Evolutionary conservation across 2,797 vertebrate species (phyloP), one percentile per base, ranked within the genome.

Genomic region (Rhabdomys pumilio): DNA sequence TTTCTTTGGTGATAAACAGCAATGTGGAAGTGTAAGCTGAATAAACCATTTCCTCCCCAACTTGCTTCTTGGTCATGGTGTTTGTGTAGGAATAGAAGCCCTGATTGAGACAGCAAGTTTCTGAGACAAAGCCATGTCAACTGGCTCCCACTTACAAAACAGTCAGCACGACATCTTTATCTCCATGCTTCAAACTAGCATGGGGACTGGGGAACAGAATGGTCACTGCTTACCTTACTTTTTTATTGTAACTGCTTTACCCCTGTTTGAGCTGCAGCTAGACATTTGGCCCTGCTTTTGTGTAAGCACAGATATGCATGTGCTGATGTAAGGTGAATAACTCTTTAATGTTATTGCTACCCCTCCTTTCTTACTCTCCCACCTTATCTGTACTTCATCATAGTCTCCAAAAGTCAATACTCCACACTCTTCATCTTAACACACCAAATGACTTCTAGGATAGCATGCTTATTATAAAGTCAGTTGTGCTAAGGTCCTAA

Each of bases 241-340:
- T 44, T 67, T 38, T n/a, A 5, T 13, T 94, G 34, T 8, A 59
- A 22, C 2, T 69, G 22, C 6, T 84, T 86, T 86, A 29, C 44
- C 67, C 47, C n/a, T 57, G 0, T 76, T 7, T 8, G 20, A 72
- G 10, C 14, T 69, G 2, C 9, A 55, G 13, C 11, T 57, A 86
- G 1, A 0, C 2, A 0, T 38, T 7, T 67, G 59, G 11, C 34
- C 41, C 4, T 44, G 31, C 57, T 22, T n/a, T 61, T 41, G 6
- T n/a, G 17, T 77, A 65, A 26, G 0, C 47, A 50, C 17, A 55
- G 4, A 44, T 44, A 44, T 44, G 44, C 5, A 44, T 44, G 44
- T n/a, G n/a, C n/a, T n/a, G n/a, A 44, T 44, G 44, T 44, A 44
- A 44, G 44, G 44, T 44, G 44, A 44, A 44, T 44, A 44, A 44